phyloP scores from a whole-genome alignment of 2,113 vertebrate species.

The Cyrtonyx montezumae region DNA sequence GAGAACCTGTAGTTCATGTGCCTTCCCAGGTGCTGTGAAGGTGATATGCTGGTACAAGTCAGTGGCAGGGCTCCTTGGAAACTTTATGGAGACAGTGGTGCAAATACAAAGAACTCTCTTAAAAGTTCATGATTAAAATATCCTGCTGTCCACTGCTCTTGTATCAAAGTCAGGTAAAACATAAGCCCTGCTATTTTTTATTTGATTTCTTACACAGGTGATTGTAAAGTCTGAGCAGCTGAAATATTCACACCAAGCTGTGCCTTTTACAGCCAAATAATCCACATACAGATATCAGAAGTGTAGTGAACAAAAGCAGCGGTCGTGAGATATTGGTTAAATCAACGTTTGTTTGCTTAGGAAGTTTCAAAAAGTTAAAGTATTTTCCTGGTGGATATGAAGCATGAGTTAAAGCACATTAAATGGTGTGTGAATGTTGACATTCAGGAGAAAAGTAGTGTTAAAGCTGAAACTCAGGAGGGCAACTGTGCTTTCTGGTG shows the following conservation, averaged over 20 bases:
- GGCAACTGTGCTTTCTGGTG: not conserved
- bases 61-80: not conserved
- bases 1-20: fast-evolving
- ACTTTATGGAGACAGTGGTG: not conserved
- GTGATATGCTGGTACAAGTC: not conserved
- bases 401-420: not conserved
- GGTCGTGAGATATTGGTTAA: not conserved
- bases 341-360: not conserved
- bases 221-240: not conserved
- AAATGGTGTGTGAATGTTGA: conserved; percentile 23
- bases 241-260: not conserved
- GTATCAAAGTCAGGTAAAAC: not conserved
- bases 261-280: not conserved
- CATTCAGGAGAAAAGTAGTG: not conserved
- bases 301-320: not conserved
- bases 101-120: not conserved
- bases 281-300: fast-evolving
- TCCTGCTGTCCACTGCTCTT: not conserved
- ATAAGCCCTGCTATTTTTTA: not conserved
- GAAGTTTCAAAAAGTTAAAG: not conserved
- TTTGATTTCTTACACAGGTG: not conserved
- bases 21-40: not conserved
- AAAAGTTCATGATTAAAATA: fast-evolving
- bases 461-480: not conserved
- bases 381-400: not conserved